phyloP scores from a whole-genome alignment of 2,113 vertebrate genomes.

The Crypturellus undulatus region DNA sequence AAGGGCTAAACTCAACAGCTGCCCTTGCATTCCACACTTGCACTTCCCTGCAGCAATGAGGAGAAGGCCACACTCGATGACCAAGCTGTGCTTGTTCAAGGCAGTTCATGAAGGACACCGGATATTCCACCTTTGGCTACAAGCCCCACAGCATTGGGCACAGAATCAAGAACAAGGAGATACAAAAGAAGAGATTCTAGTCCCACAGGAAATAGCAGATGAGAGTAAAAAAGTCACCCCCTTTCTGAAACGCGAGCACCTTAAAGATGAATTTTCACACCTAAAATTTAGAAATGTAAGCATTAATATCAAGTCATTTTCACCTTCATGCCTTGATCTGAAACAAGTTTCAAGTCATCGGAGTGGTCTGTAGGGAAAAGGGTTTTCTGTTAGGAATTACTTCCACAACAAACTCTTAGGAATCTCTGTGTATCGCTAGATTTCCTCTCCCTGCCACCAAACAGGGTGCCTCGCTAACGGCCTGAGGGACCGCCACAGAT shows the following conservation, averaged over 20 bases:
- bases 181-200: background rate
- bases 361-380: background rate
- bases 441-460: background rate
- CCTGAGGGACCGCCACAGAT: slow-evolving; percentile 7
- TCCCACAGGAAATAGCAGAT: background rate
- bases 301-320: background rate
- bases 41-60: background rate
- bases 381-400: background rate
- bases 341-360: background rate
- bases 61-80: background rate
- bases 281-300: background rate
- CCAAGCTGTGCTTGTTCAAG: background rate
- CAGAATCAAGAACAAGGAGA: background rate
- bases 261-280: background rate
- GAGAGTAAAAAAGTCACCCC: background rate
- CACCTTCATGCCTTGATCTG: background rate
- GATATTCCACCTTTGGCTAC: background rate
- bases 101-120: background rate
- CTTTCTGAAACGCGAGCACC: background rate
- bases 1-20: no score
- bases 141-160: no score
- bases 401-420: background rate
- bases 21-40: background rate
- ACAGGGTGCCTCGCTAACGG: background rate
- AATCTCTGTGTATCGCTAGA: background rate